Conservation (phyloP, 2,797 vertebrate species). For the Hydrophis major region DNA sequence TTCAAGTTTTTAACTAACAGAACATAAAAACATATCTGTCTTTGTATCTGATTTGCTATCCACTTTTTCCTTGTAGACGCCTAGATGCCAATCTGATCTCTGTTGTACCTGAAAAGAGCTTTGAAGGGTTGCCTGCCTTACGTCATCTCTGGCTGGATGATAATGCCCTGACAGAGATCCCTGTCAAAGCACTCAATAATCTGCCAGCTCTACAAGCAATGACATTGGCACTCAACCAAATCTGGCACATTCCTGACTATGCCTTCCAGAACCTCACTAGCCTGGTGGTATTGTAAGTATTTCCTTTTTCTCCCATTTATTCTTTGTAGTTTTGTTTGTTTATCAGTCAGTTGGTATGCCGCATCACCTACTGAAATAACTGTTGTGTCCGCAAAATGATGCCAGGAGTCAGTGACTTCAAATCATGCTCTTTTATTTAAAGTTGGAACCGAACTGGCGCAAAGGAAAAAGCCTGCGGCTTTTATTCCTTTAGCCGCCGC, state of each 20-base stretch:
- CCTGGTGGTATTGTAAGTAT: constrained; percentile 92
- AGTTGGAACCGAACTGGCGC: no score
- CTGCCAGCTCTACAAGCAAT: constrained; percentile 91
- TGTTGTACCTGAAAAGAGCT: constrained; percentile 85
- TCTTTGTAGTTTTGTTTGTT: background rate
- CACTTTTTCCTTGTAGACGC: constrained; percentile 75
- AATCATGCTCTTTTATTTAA: no score
- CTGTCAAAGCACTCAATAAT: constrained; percentile 80
- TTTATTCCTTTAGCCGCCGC: no score
- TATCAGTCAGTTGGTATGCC: background rate
- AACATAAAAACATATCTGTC: background rate
- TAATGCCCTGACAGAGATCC: constrained; percentile 89
- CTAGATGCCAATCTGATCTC: constrained; percentile 93
- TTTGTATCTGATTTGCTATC: constrained; percentile 3
- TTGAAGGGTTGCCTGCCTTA: constrained; percentile 83
- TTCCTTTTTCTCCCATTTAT: background rate
- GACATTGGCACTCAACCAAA: constrained; percentile 93
- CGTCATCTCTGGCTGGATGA: constrained; percentile 96
- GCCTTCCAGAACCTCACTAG: constrained; percentile 93
- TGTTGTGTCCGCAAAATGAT: background rate
- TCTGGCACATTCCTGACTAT: constrained; percentile 86
- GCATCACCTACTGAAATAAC: background rate
- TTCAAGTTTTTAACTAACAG: background rate
- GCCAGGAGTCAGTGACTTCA: no score
- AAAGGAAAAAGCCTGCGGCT: no score